Base-by-base conservation (phyloP, 2,888 invertebrate species). In the Bombylius discolor region DNA sequence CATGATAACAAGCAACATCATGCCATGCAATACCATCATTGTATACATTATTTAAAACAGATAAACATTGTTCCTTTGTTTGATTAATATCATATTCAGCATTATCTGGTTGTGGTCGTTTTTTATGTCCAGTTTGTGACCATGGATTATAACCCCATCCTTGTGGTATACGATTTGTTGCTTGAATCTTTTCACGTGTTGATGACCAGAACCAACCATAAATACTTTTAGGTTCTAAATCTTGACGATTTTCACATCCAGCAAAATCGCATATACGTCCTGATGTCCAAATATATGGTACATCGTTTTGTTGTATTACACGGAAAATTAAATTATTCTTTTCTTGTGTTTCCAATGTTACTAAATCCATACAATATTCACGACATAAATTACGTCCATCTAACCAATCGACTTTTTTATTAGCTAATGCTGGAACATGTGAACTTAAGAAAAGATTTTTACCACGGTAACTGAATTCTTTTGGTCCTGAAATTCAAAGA, bases 181-280 rank as follows among this genome's bases (percentile, higher is more conserved):
- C 85, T 48, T 86, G 76, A 73, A 92, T 81, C 80, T 91, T 90
- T 73, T 87, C 89, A 58, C 91, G 82, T 68, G 89, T 89, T 50
- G 89, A 88, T 23, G 90, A 90, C 92, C 92, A 93, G 82, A 92
- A 92, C 92, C 92, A 93, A 49, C 92, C 92, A 68, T 84, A 84
- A 61, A 92, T 67, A 67, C 81, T 83, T 75, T 91, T 91, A 60
- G 92, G 92, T 71, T 91, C 90, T 62, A 92, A 78, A 69, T 92
- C 92, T 58, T 81, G 80, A 62, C 92, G 84, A 63, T 85, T 84
- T 71, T 91, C 90, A 73, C 93, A 93, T 58, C 93, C 92, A 70
- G 90, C 90, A 80, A 93, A 93, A 79, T 93, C 92, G 70, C 93
- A 93, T 58, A 92, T 81, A 64, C 92, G 85, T 53, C 92, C 93